A percentile compares a stretch with the other conserved stretches of the same genome.
These are phyloP conservation scores for Macroramphosus scolopax DNA, from an alignment of 2,797 vertebrate species.

Conservation along the genomic window DNA sequence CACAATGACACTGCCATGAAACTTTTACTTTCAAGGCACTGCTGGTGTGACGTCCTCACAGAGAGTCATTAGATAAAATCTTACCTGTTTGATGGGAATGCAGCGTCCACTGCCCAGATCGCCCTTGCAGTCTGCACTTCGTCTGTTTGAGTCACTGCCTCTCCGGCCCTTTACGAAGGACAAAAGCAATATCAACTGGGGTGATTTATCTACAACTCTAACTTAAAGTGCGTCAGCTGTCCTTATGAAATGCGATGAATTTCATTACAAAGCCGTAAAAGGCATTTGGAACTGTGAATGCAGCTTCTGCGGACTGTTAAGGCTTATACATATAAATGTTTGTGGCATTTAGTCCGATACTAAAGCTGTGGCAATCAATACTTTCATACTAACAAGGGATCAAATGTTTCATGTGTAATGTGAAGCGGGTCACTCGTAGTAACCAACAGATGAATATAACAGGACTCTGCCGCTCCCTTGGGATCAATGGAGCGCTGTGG, in stretches of 20 bases:
- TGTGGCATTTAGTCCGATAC: too few relatives aligned
- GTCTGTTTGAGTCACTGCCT: conserved; percentile 91
- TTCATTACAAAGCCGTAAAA: too few relatives aligned
- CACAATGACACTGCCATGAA: conserved; percentile 38
- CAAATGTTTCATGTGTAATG: background rate
- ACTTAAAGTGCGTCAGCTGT: too few relatives aligned
- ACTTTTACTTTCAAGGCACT: conserved; percentile 28
- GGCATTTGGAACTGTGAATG: too few relatives aligned
- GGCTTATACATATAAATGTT: too few relatives aligned
- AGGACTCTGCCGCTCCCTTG: background rate
- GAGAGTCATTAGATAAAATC: conserved; percentile 28
- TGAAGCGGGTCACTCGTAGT: background rate
- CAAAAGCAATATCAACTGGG: background rate
- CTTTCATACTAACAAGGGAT: background rate
- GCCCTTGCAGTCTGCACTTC: conserved; percentile 86
- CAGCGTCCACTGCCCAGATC: conserved; percentile 85
- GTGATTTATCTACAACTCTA: background rate
- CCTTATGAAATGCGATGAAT: too few relatives aligned
- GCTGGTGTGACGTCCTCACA: conserved; percentile 27
- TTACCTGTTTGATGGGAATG: conserved; percentile 93
- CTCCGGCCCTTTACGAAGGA: conserved; percentile 80
- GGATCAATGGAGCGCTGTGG: too few relatives aligned
- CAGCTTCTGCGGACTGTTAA: too few relatives aligned
- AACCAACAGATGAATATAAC: background rate
- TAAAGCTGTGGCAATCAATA: conserved; percentile 10